phyloP scores from a whole-genome alignment of 1,140 invertebrate species.

The Heliothis subflexa region DNA sequence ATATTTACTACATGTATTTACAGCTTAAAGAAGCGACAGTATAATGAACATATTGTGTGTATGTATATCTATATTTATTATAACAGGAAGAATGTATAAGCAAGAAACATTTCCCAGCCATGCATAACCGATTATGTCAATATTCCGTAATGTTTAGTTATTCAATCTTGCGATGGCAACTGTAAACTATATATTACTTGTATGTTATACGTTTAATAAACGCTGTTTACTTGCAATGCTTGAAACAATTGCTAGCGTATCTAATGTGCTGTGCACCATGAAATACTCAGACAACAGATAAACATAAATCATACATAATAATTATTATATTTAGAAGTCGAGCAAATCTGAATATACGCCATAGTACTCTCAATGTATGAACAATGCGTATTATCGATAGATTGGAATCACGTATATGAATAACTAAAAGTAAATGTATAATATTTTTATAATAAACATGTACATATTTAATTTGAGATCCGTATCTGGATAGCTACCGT shows the following conservation, averaged over 20 bases:
- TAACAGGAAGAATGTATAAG: constrained; percentile 22
- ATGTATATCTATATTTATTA: background rate
- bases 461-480: no score
- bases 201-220: constrained; percentile 12
- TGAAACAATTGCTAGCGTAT: background rate
- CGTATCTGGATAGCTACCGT: no score
- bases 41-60: background rate
- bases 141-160: constrained; percentile 33
- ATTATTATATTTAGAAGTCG: background rate
- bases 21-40: background rate
- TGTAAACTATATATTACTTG: constrained; percentile 20
- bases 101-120: constrained; percentile 29
- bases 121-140: constrained; percentile 48
- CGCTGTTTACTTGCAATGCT: background rate
- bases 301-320: background rate
- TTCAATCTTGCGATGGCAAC: constrained; percentile 32
- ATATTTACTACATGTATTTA: background rate
- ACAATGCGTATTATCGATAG: no score
- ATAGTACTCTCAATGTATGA: no score
- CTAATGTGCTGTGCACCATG: constrained; percentile 13
- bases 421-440: no score
- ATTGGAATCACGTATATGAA: no score
- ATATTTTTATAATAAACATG: no score
- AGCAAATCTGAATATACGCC: background rate
- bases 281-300: constrained; percentile 14